Evolutionary conservation across 53 echinoderm and acorn worm genomes (phyloP).

Genomic region (Holothuria scabra): DNA sequence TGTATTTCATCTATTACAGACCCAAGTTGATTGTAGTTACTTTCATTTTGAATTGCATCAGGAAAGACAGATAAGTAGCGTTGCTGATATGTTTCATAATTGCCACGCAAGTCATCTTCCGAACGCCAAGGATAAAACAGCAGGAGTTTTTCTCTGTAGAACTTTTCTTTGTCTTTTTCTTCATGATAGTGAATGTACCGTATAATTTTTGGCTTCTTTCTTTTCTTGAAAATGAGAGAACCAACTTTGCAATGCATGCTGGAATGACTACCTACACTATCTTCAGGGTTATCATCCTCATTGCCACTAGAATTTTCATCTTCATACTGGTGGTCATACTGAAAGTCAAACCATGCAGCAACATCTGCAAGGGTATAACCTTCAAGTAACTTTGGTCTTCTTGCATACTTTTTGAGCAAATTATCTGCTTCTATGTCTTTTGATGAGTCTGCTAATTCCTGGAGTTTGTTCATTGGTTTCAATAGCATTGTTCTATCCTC

Average conservation of each 20-base stretch:
- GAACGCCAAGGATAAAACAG: slow-evolving; percentile 22
- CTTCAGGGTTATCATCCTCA: slow-evolving; percentile 23
- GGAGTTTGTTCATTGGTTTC: slow-evolving; percentile 8
- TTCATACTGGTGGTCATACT: not conserved
- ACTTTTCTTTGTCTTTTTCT: slow-evolving; percentile 1
- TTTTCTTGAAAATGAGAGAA: not conserved
- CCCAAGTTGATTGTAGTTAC: too few relatives aligned
- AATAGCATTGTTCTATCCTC: slow-evolving; percentile 30
- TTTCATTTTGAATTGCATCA: too few relatives aligned
- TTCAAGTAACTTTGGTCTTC: slow-evolving; percentile 23
- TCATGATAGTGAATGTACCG: slow-evolving; percentile 31
- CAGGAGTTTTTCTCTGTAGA: not conserved
- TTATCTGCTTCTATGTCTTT: slow-evolving; percentile 14
- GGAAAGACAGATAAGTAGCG: not conserved
- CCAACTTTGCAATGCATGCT: not conserved
- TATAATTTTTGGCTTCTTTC: slow-evolving; percentile 40
- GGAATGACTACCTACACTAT: not conserved
- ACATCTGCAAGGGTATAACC: slow-evolving; percentile 23
- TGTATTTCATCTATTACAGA: too few relatives aligned
- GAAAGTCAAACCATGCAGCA: slow-evolving; percentile 1
- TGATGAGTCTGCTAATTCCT: not conserved
- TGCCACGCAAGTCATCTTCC: not conserved
- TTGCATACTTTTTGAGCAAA: not conserved
- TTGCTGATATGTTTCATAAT: not conserved
- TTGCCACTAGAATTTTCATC: too few relatives aligned